A percentile compares a stretch with the other conserved stretches of the same genome.
Evolutionary conservation across 1,140 invertebrate genomes (phyloP).

Genomic region (Drosophila nasuta): DNA sequence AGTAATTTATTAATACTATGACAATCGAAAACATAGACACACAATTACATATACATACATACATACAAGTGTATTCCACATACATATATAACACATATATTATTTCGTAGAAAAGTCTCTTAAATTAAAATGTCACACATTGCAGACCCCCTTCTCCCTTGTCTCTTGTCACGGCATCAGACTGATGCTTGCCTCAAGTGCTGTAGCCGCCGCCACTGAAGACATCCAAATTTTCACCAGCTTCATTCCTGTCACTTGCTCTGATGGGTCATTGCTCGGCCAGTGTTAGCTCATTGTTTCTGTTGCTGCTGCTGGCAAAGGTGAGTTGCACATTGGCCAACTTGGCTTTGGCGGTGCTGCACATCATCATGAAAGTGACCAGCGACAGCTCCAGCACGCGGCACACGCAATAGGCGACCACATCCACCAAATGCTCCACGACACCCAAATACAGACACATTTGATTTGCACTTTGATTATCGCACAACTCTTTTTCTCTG

Average conservation of each 20-base stretch:
- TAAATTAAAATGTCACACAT: constrained; percentile 30
- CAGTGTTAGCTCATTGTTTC: constrained; percentile 22
- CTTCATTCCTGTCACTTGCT: constrained; percentile 2
- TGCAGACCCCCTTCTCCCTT: constrained; percentile 1
- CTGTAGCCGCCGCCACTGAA: background rate
- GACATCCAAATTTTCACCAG: background rate
- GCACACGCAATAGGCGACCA: constrained; percentile 75
- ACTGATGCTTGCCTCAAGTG: background rate
- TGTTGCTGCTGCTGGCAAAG: constrained; percentile 12
- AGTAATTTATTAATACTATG: constrained; percentile 25
- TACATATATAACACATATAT: constrained; percentile 11
- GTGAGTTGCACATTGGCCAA: constrained; percentile 30
- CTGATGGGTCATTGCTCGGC: constrained; percentile 35
- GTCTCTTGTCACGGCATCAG: background rate
- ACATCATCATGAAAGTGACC: constrained; percentile 74
- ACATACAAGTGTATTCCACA: constrained; percentile 10
- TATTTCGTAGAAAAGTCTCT: constrained; percentile 28
- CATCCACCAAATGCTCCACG: constrained; percentile 67
- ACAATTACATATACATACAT: constrained; percentile 3
- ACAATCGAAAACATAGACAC: constrained; percentile 18
- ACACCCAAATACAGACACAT: constrained; percentile 78
- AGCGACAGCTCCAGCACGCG: constrained; percentile 72
- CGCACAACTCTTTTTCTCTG: background rate
- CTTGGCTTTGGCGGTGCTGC: constrained; percentile 57
- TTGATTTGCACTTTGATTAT: constrained; percentile 1